Evolutionary conservation across 1,140 invertebrate genomes (phyloP).

Genomic region (Rhagoletis pomonella): DNA sequence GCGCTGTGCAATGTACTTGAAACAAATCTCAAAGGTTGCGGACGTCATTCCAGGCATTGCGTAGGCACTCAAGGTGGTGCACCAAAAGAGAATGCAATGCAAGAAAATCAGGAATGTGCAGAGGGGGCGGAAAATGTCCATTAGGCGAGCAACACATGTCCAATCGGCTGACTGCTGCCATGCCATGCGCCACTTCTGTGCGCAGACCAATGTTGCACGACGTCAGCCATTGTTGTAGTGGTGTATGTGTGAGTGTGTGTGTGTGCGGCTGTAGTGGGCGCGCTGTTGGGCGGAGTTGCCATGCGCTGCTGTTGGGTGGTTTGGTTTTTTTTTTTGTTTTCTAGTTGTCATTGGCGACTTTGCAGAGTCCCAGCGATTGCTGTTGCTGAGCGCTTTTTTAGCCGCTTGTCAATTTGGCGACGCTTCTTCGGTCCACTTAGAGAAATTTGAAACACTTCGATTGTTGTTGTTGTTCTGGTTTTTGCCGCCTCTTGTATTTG

Average conservation of each 20-base stretch:
- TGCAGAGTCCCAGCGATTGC: not conserved
- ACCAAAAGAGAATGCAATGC: not conserved
- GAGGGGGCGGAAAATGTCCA: not conserved
- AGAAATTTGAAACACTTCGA: not conserved
- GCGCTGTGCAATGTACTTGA: conserved; percentile 21
- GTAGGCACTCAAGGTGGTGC: not conserved
- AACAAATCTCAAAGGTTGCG: not conserved
- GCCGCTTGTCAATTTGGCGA: conserved; percentile 15
- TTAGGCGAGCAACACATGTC: conserved; percentile 40
- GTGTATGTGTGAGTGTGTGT: not conserved
- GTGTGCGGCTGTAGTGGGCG: not conserved
- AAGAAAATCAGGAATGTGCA: not conserved
- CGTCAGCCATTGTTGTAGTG: not conserved
- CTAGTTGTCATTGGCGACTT: not conserved
- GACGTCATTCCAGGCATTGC: not conserved
- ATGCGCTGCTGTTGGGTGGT: not conserved
- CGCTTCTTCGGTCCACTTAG: conserved; percentile 3
- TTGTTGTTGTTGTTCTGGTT: not conserved
- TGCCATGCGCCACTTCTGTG: conserved; percentile 7
- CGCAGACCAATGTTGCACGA: not conserved
- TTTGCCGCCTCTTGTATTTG: not conserved
- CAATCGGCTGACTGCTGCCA: conserved; percentile 43
- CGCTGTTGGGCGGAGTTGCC: conserved; percentile 20
- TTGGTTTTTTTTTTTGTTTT: not conserved
- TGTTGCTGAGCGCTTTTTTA: conserved; percentile 12